Base-by-base conservation (phyloP, 2,797 vertebrate genomes). In the Lacerta agilis region DNA sequence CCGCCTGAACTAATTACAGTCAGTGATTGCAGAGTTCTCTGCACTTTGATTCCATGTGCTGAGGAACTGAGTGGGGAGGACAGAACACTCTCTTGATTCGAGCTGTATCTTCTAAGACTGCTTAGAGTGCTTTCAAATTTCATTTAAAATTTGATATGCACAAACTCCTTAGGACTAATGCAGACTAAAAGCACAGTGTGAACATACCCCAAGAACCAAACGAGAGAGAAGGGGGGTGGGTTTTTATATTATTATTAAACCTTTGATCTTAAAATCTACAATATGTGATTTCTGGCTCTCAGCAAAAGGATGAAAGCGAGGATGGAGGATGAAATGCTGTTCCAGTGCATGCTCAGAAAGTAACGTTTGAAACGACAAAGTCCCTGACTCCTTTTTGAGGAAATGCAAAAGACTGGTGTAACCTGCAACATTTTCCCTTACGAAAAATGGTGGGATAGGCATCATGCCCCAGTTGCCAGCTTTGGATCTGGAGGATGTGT, bases 1-100 rank as follows among this genome's bases (percentile, higher is more conserved):
- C 82, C 79, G 66, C 27, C 76, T 73, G 36, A 73, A 43, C 66
- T 79, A 79, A 86, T 86, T 80, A 86, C 49, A 55, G 79, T 79
- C 49, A 33, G 36, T 36, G 38, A 64, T 27, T 79, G 49, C 4
- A 69, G 67, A 43, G 49, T 73, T 33, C 72, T 61, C 29, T 79
- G 45, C 38, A 25, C 49, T 71, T 58, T 2, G 8, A 15, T 88
- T 79, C 38, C 18, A 6, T 79, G 49, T 69, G 5, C 23, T 5
- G 25, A 27, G 67, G 7, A 38, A 72, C 23, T 5, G 73, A 55
- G 18, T 17, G 27, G 11, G 73, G n/a, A 10, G 43, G 45, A 43
- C 45, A 33, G 75, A 64, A 18, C 20, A 27, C 27, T 23, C n/a
- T 71, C 38, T 82, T 69, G 36, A 88, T 25, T 10, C 27, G 27